A percentile compares a stretch with the other conserved stretches of the same genome.
Evolutionary conservation across 2,113 vertebrate species (phyloP).

Genomic region (Xiphophorus maculatus): DNA sequence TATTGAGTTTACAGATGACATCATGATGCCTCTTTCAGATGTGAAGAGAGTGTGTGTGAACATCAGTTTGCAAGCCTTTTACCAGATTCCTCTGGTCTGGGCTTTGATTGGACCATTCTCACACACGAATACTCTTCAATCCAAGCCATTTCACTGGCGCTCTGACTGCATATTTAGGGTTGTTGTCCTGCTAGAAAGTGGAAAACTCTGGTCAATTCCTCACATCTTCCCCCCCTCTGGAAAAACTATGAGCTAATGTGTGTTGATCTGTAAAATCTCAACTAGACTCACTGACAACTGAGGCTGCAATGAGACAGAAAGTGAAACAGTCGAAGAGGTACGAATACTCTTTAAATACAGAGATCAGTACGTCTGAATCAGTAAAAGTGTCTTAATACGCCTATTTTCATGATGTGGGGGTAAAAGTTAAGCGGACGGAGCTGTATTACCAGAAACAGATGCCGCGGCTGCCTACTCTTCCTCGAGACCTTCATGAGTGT

Average conservation of each 20-base stretch:
- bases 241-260: too few species aligned
- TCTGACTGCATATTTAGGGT: too few species aligned
- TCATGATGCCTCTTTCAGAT: too few species aligned
- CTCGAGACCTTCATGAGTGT: slow-evolving; percentile 91
- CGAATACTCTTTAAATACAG: background rate
- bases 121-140: too few species aligned
- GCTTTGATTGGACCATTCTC: too few species aligned
- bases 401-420: background rate
- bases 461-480: slow-evolving; percentile 86
- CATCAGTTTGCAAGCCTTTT: too few species aligned
- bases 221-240: too few species aligned
- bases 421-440: background rate
- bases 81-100: too few species aligned
- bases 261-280: background rate
- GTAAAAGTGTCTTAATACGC: background rate
- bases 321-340: background rate
- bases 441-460: slow-evolving; percentile 90
- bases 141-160: too few species aligned
- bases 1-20: background rate
- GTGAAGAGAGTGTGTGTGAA: too few species aligned
- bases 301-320: background rate
- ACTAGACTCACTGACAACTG: background rate
- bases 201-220: too few species aligned
- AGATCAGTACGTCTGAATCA: background rate
- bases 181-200: too few species aligned